Conservation (phyloP, 2,797 vertebrate species). For the Myotis planiceps region DNA sequence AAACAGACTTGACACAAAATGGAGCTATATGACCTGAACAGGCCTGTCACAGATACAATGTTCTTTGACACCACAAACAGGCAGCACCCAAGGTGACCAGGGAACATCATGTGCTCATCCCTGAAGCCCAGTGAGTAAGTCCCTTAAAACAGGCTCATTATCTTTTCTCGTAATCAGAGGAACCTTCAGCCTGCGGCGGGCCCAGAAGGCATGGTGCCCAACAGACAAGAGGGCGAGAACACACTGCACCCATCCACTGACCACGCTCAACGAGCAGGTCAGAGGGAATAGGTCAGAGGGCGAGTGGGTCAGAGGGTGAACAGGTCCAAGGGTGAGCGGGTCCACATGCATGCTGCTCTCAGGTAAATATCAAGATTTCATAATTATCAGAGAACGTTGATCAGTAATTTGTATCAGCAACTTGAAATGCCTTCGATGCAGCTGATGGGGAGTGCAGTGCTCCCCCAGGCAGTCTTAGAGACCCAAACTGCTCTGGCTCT, state of each 20-base stretch:
- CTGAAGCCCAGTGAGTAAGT: background rate
- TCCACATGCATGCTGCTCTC: background rate
- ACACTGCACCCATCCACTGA: accelerated
- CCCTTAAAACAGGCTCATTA: background rate
- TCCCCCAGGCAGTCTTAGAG: background rate
- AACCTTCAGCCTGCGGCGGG: background rate
- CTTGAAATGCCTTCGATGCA: background rate
- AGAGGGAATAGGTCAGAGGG: background rate
- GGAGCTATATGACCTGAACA: accelerated
- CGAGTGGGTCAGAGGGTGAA: background rate
- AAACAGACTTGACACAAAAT: background rate
- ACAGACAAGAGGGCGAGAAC: background rate
- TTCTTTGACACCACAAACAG: background rate
- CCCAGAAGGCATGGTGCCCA: accelerated
- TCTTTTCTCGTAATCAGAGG: background rate
- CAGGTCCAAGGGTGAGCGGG: background rate
- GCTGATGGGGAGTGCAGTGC: background rate
- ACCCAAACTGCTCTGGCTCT: background rate
- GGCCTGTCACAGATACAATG: background rate
- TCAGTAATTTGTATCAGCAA: background rate
- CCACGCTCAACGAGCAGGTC: accelerated
- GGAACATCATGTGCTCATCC: accelerated
- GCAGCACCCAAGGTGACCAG: accelerated
- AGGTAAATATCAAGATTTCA: background rate
- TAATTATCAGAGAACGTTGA: background rate